Evolutionary conservation across 1,140 invertebrate species (phyloP), one percentile per base, ranked within the genome.

Genomic region (Pseudomyrmex cubaensis): DNA sequence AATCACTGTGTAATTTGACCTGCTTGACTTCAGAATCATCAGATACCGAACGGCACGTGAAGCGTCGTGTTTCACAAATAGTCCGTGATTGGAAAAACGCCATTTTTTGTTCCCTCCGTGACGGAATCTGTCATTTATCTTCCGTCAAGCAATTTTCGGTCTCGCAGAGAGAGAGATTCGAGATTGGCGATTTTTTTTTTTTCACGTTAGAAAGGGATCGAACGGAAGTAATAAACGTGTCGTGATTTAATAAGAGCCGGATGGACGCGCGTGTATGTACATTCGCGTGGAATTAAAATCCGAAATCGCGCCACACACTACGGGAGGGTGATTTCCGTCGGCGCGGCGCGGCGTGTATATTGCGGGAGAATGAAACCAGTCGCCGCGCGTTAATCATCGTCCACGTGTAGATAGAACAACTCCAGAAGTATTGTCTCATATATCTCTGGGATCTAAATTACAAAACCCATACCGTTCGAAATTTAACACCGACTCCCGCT

Each of bases 21-120:
- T 82, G 76, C 46, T 63, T 63, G 64, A 72, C 69, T 90, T 92
- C 90, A 90, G 89, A 89, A 90, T 86, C 69, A 44, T 82, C 84
- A 91, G 93, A 93, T 94, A 93, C 93, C 90, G 92, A 92, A 93
- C 92, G 92, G 92, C 85, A 46, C 12, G 20, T 66, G 77, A 86
- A 87, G 89, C 89, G 64, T 90, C 74, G 62, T 56, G 77, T 88
- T 92, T 90, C 91, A 89, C 92, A 91, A 89, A 90, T 92, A 88
- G 89, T 90, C 90, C 85, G 86, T 74, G 64, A 78, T 48, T 20
- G 35, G 10, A 46, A 50, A 4, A 86, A 85, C 70, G 56, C 72
- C 44, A n/a, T 66, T 76, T 70, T 82, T 88, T 86, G 82, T 77
- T 84, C 86, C 83, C 83, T 86, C 76, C 82, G 77, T 84, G 73